Conservation (phyloP, 2,888 invertebrate species). For the Pristionchus japonicus region DNA sequence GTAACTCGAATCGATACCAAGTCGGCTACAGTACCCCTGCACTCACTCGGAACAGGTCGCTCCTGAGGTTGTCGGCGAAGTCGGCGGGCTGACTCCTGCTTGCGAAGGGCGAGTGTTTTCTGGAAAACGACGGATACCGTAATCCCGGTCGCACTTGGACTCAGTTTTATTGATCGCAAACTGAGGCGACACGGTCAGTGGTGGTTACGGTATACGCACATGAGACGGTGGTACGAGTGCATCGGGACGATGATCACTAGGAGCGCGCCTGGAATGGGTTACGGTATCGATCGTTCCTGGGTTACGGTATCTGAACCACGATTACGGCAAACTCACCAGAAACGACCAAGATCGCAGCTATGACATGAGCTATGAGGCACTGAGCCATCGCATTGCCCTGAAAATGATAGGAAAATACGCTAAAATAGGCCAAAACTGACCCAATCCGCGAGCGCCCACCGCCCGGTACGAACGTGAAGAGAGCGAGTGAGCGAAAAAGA, state of each 20-base stretch:
- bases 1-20: not conserved
- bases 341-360: not conserved
- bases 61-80: not conserved
- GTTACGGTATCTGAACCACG: not conserved
- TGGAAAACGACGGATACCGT: not conserved
- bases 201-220: slow-evolving; percentile 1
- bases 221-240: not conserved
- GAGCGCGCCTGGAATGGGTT: not conserved
- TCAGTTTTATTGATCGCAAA: not conserved
- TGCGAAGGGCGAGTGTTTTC: not conserved
- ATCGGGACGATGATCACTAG: not conserved
- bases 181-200: not conserved
- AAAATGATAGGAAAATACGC: not conserved
- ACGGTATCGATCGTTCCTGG: not conserved
- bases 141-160: too few species aligned
- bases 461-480: not conserved
- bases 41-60: not conserved
- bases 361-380: not conserved
- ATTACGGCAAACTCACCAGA: not conserved
- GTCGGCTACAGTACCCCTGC: too few species aligned
- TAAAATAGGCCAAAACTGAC: not conserved
- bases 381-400: slow-evolving; percentile 21
- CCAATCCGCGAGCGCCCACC: not conserved
- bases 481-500: not conserved
- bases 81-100: not conserved